Conservation (phyloP, 2,113 vertebrate genomes). For the Nibea coibor region DNA sequence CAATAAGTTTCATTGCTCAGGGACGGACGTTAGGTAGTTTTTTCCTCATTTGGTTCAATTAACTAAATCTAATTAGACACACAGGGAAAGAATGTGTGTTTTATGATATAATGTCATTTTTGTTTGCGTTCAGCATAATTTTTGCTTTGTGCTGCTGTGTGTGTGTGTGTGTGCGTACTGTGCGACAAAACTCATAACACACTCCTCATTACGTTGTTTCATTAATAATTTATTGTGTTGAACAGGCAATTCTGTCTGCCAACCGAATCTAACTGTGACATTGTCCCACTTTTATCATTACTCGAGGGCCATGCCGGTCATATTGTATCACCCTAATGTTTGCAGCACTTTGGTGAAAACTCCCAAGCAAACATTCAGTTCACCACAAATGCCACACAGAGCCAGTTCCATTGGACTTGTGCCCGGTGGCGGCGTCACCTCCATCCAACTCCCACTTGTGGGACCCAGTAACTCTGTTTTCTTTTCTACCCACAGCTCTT, state of each 20-base stretch:
- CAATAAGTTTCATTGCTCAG: slow-evolving; percentile 28
- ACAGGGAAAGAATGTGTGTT: slow-evolving; percentile 19
- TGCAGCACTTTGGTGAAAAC: slow-evolving; percentile 69
- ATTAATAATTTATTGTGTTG: slow-evolving; percentile 35
- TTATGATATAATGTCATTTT: slow-evolving; percentile 40
- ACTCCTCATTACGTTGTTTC: slow-evolving; percentile 35
- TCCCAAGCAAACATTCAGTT: slow-evolving; percentile 75
- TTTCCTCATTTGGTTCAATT: slow-evolving; percentile 48
- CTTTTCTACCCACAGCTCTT: slow-evolving; percentile 85
- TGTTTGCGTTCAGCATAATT: slow-evolving; percentile 26
- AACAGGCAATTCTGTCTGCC: slow-evolving; percentile 14
- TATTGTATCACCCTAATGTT: slow-evolving; percentile 73
- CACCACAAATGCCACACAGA: slow-evolving; percentile 37
- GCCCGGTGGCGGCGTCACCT: slow-evolving; percentile 49
- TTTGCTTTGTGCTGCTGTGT: not conserved
- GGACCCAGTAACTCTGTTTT: slow-evolving; percentile 76
- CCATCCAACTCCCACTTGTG: slow-evolving; percentile 53
- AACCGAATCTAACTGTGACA: slow-evolving; percentile 15
- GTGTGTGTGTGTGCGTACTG: not conserved
- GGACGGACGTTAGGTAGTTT: not conserved
- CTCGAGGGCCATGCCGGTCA: slow-evolving; percentile 44
- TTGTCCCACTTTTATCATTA: slow-evolving; percentile 32
- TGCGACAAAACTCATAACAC: slow-evolving; percentile 38
- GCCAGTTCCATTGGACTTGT: slow-evolving; percentile 30
- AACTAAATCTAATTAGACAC: slow-evolving; percentile 57